Base-by-base conservation (phyloP, 2,888 invertebrate genomes). In the Tryphoninae sp. region DNA sequence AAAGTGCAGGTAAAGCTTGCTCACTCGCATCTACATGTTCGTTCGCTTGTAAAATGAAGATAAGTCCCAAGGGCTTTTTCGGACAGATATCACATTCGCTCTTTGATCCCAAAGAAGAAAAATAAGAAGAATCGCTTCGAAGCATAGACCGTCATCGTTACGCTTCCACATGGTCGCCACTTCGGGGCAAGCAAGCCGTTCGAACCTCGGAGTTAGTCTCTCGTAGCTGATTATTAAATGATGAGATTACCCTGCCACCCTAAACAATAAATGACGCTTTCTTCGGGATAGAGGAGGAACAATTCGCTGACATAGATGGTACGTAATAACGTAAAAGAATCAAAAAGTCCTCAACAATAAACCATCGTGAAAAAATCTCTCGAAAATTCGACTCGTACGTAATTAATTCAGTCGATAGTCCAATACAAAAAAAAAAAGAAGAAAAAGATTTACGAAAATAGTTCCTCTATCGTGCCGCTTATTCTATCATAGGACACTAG, bases 381-480 rank as follows among this genome's bases (percentile, higher is more conserved):
- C 77, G 67, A 80, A 65, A 81, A 58, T 67, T 62, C 68, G 78
- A 76, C 73, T 72, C 51, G 58, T 72, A 69, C 51, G 58, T 72
- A 69, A 40, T 49, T 82, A 71, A 75, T 33, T 45, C 74, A 74
- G 76, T 81, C 79, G 73, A 76, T 79, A 79, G 78, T 71, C 40
- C 76, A 69, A 78, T 64, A 80, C 53, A 68, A 45, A 19, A 55
- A 55, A 13, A 22, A 67, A 19, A 19, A 80, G 26, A 68, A 45
- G 16, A 55, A 55, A 16, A 19, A 59, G 33, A 40, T 59, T 78
- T 72, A 59, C 75, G 76, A 55, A 81, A 69, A 81, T 83, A 83
- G 83, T 83, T 83, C 83, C 83, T 83, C 77, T 80, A 71, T 79
- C 79, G 81, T 80, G 79, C 83, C 83, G 83, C 81, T 83, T 77